Base-by-base conservation (phyloP, 2,888 invertebrate genomes). In the Hirtodrosophila duncani region DNA sequence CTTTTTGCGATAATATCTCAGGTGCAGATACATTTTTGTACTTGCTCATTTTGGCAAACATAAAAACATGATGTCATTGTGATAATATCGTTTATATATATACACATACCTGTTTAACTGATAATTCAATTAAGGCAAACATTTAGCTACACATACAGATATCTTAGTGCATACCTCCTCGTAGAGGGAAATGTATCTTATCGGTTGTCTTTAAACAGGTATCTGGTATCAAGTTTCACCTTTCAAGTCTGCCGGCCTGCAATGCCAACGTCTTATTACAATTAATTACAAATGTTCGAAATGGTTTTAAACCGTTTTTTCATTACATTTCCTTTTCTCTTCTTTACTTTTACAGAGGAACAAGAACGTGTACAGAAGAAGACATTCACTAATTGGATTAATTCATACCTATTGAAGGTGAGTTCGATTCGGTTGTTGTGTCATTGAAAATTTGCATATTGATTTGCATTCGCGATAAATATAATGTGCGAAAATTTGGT, bases 291-390 rank as follows among this genome's bases (percentile, higher is more conserved):
- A 50, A 34, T 57, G 67, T 41, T 55, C 37, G 23, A 59, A 59
- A 56, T 48, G 41, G 24, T 27, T 49, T 42, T 26, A 7, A 29
- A 30, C 30, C 23, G 36, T 38, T 14, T 67, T 38, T 74, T 55
- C 52, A 65, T 63, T 39, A 66, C 41, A 39, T 39, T 56, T 58
- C 58, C 41, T 16, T 45, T 56, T 41, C 16, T 31, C 43, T 45
- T 46, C 18, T 34, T 41, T 53, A 37, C 44, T 49, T 56, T 94
- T 94, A 56, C 93, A 98, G 98, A 98, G 92, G 98, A 98, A 89
- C 98, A 98, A 89, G 98, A 98, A 90, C 91, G 97, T 88, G 98
- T 98, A 72, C 98, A 98, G 88, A 98, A 98, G 91, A 98, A 98
- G 88, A 98, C 98, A 66, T 98, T 98, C 88, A 96, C 97, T 82